Conservation (phyloP, 92 coral and sea anemone genomes). For the Muricea muricata region DNA sequence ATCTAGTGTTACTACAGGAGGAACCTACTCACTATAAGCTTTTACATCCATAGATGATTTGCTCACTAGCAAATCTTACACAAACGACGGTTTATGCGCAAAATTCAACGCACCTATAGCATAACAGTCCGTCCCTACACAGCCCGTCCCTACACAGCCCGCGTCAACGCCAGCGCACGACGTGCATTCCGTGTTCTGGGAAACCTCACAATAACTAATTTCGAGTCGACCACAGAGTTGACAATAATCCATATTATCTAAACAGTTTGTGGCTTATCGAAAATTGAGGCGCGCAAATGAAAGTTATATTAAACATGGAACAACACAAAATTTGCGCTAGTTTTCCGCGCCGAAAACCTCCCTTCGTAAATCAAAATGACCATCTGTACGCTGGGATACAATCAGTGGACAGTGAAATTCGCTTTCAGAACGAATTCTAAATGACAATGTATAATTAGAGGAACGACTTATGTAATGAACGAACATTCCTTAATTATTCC, state of each 20-base stretch:
- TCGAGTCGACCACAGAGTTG: not conserved
- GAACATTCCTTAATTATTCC: too few relatives aligned
- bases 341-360: not conserved
- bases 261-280: not conserved
- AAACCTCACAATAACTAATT: not conserved
- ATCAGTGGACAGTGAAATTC: not conserved
- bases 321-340: not conserved
- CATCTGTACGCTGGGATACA: not conserved
- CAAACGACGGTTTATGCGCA: too few relatives aligned
- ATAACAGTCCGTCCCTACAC: too few relatives aligned
- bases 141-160: too few relatives aligned
- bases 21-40: too few relatives aligned
- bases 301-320: not conserved
- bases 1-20: too few relatives aligned
- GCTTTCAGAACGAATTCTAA: not conserved
- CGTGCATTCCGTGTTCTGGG: not conserved
- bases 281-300: not conserved
- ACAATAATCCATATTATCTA: not conserved
- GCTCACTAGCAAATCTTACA: too few relatives aligned
- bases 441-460: not conserved
- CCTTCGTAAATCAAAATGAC: too few relatives aligned
- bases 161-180: not conserved
- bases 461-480: too few relatives aligned
- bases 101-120: too few relatives aligned
- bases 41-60: too few relatives aligned